Evolutionary conservation across 2,113 vertebrate species (phyloP).

Genomic region (Hippocampus abdominalis): DNA sequence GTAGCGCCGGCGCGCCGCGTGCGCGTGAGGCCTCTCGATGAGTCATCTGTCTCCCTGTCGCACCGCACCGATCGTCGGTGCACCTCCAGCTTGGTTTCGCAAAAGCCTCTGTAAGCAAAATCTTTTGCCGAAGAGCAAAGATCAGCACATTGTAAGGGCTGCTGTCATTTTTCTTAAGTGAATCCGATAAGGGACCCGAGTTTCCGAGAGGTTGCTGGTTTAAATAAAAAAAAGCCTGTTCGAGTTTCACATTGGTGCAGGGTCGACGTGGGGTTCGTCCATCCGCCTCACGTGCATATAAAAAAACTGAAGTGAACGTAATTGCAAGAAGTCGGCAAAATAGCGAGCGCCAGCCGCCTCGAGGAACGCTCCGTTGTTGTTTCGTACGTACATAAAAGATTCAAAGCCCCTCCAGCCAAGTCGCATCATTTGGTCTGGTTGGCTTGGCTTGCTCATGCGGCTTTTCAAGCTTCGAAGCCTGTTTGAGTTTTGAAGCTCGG

Average conservation of each 20-base stretch:
- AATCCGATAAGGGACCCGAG: constrained; percentile 22
- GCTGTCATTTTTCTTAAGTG: constrained; percentile 38
- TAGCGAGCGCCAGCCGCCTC: not conserved
- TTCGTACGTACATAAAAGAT: not conserved
- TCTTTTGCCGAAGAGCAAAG: constrained; percentile 42
- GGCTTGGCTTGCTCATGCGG: not conserved
- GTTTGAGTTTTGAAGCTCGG: not conserved
- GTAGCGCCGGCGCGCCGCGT: not conserved
- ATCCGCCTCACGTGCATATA: no score
- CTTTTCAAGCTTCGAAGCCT: not conserved
- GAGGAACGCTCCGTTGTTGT: not conserved
- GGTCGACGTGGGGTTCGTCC: no score
- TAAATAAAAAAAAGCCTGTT: no score
- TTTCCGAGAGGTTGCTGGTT: constrained; percentile 32
- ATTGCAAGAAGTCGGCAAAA: not conserved
- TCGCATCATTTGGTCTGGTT: not conserved
- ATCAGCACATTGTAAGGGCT: constrained; percentile 39
- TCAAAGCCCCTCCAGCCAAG: not conserved
- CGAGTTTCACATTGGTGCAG: no score
- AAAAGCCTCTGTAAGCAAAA: constrained; percentile 38
- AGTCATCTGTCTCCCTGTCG: constrained; percentile 12
- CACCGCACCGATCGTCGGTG: not conserved
- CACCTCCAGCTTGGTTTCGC: constrained; percentile 15
- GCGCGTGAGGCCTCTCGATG: not conserved
- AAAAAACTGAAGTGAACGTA: not conserved